Base-by-base conservation (phyloP, 2,113 vertebrate genomes). In the Haliaeetus leucogaster region DNA sequence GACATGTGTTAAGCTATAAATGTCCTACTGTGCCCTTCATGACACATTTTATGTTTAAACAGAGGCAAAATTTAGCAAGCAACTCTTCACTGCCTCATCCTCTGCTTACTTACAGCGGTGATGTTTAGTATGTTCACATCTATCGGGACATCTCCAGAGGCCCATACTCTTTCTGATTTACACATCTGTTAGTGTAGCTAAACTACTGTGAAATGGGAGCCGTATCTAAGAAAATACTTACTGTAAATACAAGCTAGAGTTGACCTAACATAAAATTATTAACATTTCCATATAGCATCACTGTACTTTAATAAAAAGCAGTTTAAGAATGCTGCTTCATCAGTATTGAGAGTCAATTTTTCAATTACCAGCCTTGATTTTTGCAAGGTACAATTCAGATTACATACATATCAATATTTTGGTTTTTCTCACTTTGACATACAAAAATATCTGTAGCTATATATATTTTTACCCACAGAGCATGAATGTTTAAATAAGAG, bases 1-100 rank as follows among this genome's bases (percentile, higher is more conserved):
- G 15, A 85, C 77, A 82, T 74, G 82, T 92, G 86, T 97, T 96
- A 74, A 43, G 11, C 65, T 87, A 58, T 91, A 89, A 95, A 91
- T 87, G 73, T 92, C 77, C 91, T 91, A 45, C 91, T 97, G 82
- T 91, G 86, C 83, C 48, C 65, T 87, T 76, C 86, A 58, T 76
- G 66, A 91, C 58, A 87, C 45, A 62, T 95, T 95, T 95, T 94
- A 52, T 91, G 23, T 96, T 95, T 93, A 82, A 95, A 91, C 55
- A 76, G 68, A 93, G 77, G 81, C 58, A 95, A 93, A 91, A 91
- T 82, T 89, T 84, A 93, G 74, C 53, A 94, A 86, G n/a, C 18
- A 55, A 58, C 68, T 91, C 53, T 32, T 95, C 56, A 58, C 45
- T 80, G 27, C 48, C 83, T 89, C 58, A 77, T 87, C 27, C 29